These are phyloP conservation scores for Diadema setosum DNA, from an alignment of 35 echinoderm and acorn worm species.

Conservation along the genomic window DNA sequence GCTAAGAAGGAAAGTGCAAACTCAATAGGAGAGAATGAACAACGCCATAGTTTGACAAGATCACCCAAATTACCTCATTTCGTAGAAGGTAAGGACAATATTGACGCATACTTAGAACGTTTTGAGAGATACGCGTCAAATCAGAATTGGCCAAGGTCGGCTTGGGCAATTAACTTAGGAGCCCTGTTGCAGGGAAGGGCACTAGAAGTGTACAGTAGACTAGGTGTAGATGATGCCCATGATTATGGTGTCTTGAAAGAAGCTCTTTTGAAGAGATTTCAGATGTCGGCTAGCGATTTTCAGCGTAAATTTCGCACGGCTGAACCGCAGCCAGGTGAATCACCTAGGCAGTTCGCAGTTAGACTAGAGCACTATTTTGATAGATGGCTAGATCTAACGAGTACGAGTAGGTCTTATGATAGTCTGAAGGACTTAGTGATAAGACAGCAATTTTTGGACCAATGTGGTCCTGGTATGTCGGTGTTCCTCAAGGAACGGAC, in stretches of 20 bases:
- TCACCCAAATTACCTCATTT: conserved; percentile 36
- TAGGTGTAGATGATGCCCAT: conserved; percentile 9
- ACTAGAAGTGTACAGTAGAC: conserved; percentile 21
- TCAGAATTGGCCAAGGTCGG: conserved; percentile 22
- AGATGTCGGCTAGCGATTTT: conserved; percentile 42
- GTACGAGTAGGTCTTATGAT: neutral
- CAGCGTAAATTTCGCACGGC: conserved; percentile 4
- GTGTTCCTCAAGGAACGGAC: conserved; percentile 62
- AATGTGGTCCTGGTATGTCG: neutral
- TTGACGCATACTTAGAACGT: conserved; percentile 69
- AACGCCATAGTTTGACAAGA: no score
- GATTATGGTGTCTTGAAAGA: conserved; percentile 61
- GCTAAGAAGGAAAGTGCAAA: no score
- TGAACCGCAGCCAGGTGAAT: conserved; percentile 14
- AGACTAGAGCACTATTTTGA: conserved; percentile 7
- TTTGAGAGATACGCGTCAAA: conserved; percentile 56
- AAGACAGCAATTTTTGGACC: conserved; percentile 43
- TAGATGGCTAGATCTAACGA: conserved; percentile 20
- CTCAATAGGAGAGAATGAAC: no score
- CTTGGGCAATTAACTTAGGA: conserved; percentile 51
- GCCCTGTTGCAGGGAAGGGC: conserved; percentile 57
- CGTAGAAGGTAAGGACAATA: conserved; percentile 56
- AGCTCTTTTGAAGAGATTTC: conserved; percentile 49
- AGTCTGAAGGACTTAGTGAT: conserved; percentile 46
- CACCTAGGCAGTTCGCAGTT: conserved; percentile 17